A percentile compares a stretch with the other conserved stretches of the same genome.
phyloP scores from a whole-genome alignment of 2,888 invertebrate genomes.

The Acronicta alni region DNA sequence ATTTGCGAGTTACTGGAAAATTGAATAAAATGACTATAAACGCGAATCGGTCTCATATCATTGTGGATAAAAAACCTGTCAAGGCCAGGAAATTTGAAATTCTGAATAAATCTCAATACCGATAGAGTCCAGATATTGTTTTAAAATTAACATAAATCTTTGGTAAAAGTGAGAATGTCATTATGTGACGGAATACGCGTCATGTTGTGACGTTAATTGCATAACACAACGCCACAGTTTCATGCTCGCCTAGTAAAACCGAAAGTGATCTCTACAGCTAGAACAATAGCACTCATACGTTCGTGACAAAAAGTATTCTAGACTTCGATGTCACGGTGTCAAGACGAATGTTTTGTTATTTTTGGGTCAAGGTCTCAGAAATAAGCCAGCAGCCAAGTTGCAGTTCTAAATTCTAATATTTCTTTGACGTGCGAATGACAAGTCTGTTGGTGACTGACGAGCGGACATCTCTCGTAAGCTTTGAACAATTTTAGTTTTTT shows the following conservation, averaged over 20 bases:
- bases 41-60: slow-evolving; percentile 28
- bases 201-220: slow-evolving; percentile 28
- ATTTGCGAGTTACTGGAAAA: slow-evolving; percentile 18
- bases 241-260: slow-evolving; percentile 24
- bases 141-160: slow-evolving; percentile 26
- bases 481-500: slow-evolving; percentile 25
- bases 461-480: slow-evolving; percentile 4
- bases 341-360: slow-evolving; percentile 79
- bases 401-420: slow-evolving; percentile 55
- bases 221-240: slow-evolving; percentile 10
- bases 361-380: slow-evolving; percentile 81
- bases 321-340: slow-evolving; percentile 73
- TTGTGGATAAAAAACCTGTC: slow-evolving; percentile 38
- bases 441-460: slow-evolving; percentile 38
- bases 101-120: slow-evolving; percentile 32
- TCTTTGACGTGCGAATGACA: slow-evolving; percentile 47
- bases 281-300: slow-evolving; percentile 47
- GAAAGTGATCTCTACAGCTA: slow-evolving; percentile 42
- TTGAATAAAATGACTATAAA: slow-evolving; percentile 25
- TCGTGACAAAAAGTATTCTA: slow-evolving; percentile 55
- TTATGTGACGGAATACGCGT: slow-evolving; percentile 46
- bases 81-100: slow-evolving; percentile 20
- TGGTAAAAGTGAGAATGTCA: slow-evolving; percentile 24
- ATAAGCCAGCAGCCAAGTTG: slow-evolving; percentile 67
- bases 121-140: slow-evolving; percentile 37